Evolutionary conservation across 2,113 vertebrate species (phyloP).

Genomic region (Helogale parvula): DNA sequence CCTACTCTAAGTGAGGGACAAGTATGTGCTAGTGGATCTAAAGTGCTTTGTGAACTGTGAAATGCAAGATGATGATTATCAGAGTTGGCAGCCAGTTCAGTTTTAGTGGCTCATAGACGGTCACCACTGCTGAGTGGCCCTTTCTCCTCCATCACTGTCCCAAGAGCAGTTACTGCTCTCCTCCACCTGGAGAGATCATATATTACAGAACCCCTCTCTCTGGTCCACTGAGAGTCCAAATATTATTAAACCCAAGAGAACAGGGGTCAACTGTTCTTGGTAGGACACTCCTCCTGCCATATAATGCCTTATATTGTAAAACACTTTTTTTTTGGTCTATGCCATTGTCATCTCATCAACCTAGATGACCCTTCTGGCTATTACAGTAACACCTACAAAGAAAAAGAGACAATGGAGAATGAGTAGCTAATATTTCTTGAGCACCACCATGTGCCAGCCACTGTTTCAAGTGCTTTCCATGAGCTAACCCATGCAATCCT

Average conservation of each 20-base stretch:
- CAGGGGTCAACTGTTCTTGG: rapidly evolving
- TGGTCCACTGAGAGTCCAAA: background rate
- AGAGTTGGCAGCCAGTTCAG: background rate
- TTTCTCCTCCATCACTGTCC: background rate
- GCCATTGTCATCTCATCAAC: background rate
- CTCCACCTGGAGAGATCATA: background rate
- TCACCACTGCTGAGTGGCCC: rapidly evolving
- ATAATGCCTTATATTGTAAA: background rate
- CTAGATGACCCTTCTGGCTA: background rate
- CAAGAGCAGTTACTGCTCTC: background rate
- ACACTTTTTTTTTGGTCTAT: background rate
- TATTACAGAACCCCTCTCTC: background rate
- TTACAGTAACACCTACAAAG: background rate
- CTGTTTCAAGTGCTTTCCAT: background rate
- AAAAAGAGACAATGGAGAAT: background rate
- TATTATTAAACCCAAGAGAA: too few relatives aligned
- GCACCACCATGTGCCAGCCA: too few relatives aligned
- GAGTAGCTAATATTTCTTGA: background rate
- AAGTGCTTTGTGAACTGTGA: background rate
- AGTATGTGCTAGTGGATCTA: rapidly evolving
- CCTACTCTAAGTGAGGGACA: background rate
- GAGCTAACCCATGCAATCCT: background rate
- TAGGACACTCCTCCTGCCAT: background rate
- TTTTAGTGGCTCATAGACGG: background rate
- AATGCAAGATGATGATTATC: background rate